Base-by-base conservation (phyloP, 2,113 vertebrate genomes). In the Martes martes region DNA sequence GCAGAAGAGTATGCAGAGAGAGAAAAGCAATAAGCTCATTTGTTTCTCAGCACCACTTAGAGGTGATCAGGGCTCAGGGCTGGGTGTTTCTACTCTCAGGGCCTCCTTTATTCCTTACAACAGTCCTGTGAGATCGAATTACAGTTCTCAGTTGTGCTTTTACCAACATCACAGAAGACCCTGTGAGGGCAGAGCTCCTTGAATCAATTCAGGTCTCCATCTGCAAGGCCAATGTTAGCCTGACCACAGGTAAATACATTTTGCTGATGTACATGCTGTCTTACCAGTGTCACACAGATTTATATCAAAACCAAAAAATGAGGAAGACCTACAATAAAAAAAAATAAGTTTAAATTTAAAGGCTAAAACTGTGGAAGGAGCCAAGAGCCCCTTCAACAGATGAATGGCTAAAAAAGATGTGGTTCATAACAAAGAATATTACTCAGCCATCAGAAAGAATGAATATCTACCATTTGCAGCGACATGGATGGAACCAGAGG, bases 311-410 rank as follows among this genome's bases (percentile, higher is more conserved):
- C 24, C 42, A 79, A 96, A 94, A 47, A 21, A 63, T 6, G 21
- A 63, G 67, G 18, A 39, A 89, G 52, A 78, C 26, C 33, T 28
- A 57, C 23, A 82, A 73, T 13, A 78, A 80, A 89, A 94, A 94
- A 96, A 76, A 42, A 65, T 67, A 89, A 59, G n/a, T 81, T 93
- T 71, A 82, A 93, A 89, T 61, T 3, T 57, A 91, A 91, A 59
- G 19, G 59, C 16, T 88, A 88, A 84, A 55, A 18, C 52, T 55
- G 52, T 55, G 52, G 52, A 55, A 55, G 52, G 52, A 55, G 16
- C 4, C 5, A 55, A 55, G 16, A 55, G 52, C 52, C 52, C 52
- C 52, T 55, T 55, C 52, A 55, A 18, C 52, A 55, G 16, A 55
- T 55, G 52, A 55, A 55, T 55, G 52, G 52, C 52, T 55, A 55